Evolutionary conservation across 2,113 vertebrate genomes (phyloP).

Genomic region (Raja brachyura): DNA sequence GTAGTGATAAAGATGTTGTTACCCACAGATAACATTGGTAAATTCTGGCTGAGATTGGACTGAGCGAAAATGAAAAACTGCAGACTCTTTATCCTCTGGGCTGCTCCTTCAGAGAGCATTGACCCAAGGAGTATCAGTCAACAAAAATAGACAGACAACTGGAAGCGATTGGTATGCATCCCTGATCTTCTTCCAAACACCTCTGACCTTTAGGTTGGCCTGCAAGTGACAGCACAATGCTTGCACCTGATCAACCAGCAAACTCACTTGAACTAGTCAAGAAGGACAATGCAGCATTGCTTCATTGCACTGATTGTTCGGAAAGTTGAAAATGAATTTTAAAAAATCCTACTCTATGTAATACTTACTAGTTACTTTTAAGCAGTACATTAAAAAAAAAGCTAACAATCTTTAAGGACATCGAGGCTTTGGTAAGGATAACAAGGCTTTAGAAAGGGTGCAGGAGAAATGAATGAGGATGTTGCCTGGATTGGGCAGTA

Average conservation of each 20-base stretch:
- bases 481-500: too few species aligned
- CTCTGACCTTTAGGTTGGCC: constrained; percentile 68
- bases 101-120: constrained; percentile 72
- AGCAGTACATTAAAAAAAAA: neutral
- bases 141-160: constrained; percentile 75
- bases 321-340: neutral
- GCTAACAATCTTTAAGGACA: neutral
- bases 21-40: constrained; percentile 60
- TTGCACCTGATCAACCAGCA: constrained; percentile 70
- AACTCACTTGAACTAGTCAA: constrained; percentile 62
- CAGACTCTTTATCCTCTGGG: constrained; percentile 73
- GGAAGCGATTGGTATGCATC: constrained; percentile 77
- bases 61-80: constrained; percentile 62
- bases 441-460: too few species aligned
- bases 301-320: neutral
- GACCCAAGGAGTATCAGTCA: constrained; percentile 76
- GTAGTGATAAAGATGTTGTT: neutral
- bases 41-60: constrained; percentile 70
- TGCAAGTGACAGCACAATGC: constrained; percentile 72
- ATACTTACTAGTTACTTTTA: neutral
- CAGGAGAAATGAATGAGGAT: too few species aligned
- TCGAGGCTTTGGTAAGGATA: too few species aligned
- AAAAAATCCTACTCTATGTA: neutral
- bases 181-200: constrained; percentile 64
- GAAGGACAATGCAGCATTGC: constrained; percentile 11